phyloP scores from a whole-genome alignment of 2,113 vertebrate genomes.

The Plestiodon gilberti region DNA sequence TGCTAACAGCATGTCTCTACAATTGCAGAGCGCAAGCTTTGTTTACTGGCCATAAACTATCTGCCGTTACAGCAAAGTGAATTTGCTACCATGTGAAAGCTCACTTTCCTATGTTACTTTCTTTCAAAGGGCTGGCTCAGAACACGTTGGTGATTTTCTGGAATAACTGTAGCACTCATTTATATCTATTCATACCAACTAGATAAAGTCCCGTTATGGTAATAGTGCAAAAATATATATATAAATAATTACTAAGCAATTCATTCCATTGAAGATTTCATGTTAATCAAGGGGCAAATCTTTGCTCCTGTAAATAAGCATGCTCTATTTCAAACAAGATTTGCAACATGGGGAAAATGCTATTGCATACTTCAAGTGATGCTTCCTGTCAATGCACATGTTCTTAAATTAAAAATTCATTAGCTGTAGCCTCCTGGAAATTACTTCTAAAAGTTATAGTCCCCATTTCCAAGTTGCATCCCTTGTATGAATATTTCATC shows the following conservation, averaged over 20 bases:
- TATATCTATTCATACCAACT: not conserved
- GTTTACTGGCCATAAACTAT: too few species aligned
- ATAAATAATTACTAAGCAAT: not conserved
- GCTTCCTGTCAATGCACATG: not conserved
- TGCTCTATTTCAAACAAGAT: too few species aligned
- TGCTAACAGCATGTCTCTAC: not conserved
- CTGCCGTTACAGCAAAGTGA: too few species aligned
- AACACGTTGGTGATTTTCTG: not conserved
- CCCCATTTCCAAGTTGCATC: slow-evolving; percentile 46
- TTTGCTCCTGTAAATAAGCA: not conserved
- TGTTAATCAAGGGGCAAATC: too few species aligned
- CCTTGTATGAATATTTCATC: slow-evolving; percentile 27
- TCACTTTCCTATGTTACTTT: too few species aligned
- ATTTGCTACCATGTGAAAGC: too few species aligned
- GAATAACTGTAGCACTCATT: not conserved
- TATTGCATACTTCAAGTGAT: fast-evolving
- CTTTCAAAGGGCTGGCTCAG: not conserved
- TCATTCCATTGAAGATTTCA: too few species aligned
- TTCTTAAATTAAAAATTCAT: slow-evolving; percentile 22
- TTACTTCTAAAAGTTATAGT: slow-evolving; percentile 30
- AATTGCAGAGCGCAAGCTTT: not conserved
- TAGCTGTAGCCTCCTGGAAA: slow-evolving; percentile 40
- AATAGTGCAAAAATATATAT: not conserved
- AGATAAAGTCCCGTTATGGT: not conserved
- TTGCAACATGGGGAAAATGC: not conserved